Evolutionary conservation across 1,140 invertebrate species (phyloP), one percentile per base, ranked within the genome.

Genomic region (Agraylea sexmaculata): DNA sequence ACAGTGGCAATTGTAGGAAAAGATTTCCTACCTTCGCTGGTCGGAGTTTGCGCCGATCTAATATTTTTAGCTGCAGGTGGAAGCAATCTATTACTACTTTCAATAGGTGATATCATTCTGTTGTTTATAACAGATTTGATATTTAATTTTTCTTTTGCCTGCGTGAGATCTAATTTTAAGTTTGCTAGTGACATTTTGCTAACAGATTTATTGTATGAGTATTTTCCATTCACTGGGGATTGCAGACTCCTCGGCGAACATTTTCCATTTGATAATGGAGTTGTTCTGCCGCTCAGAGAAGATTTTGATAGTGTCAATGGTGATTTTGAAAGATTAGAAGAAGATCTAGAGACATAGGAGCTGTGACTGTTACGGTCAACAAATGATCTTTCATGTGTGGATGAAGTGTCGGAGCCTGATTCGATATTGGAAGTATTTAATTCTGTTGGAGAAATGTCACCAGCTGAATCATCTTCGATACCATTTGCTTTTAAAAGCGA

Each of bases 11-110:
- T 23, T 8, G 30, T 42, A 56, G 53, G 63, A 23, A 50, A 51
- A 11, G 64, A 62, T 41, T 64, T 65, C 19, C 57, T 54, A 6
- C 54, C 49, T 33, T 63, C 60, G 17, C 43, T 49, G 2, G 57
- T 54, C 15, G 62, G 34, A 2, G 61, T 61, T 25, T 55, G 53
- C 13, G 49, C 41, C n/a, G 53, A 48, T 37, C 55, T 46, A 32
- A 44, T 48, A 34, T 50, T 58, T n/a, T 39, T 40, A 13, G 25
- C 12, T 20, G 29, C 20, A 8, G 23, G 28, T 12, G 42, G 36
- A 33, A 41, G 31, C 12, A 41, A 41, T 43, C 43, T 49, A 35
- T 30, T 16, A 21, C 40, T 49, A 33, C 43, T 43, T 32, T 49
- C 47, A 8, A 49, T 32, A 3, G 47, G 47, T 37, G 47, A 49